A percentile compares a stretch with the other conserved stretches of the same genome.
These are phyloP conservation scores for Anoncus sp. DNA, from an alignment of 2,888 invertebrate species.

Conservation along the genomic window DNA sequence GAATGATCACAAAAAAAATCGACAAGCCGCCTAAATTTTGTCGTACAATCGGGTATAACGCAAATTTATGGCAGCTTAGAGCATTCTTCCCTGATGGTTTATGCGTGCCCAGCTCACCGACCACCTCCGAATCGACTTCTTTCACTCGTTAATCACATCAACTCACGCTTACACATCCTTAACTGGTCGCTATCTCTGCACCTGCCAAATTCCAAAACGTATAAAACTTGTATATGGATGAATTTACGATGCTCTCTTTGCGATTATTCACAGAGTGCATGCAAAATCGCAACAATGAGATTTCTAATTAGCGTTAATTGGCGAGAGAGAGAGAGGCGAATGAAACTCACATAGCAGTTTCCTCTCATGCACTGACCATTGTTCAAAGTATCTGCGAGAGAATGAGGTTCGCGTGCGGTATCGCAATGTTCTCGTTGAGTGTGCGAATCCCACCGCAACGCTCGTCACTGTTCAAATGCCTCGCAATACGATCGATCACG, in stretches of 20 bases:
- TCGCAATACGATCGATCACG: conserved; percentile 53
- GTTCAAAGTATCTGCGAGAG: conserved; percentile 33
- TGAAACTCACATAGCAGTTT: conserved; percentile 56
- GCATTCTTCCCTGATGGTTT: too few relatives aligned
- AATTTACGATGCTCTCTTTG: conserved; percentile 18
- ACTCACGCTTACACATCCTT: neutral
- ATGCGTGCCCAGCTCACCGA: too few relatives aligned
- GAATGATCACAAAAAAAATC: too few relatives aligned
- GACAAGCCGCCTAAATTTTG: too few relatives aligned
- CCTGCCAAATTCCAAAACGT: conserved; percentile 4
- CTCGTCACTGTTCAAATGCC: conserved; percentile 45
- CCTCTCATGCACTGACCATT: conserved; percentile 51
- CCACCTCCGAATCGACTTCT: neutral
- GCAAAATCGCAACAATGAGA: conserved; percentile 50
- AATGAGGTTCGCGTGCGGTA: conserved; percentile 1
- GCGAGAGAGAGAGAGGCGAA: conserved; percentile 44
- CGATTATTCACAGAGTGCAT: conserved; percentile 29
- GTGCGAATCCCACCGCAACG: conserved; percentile 21
- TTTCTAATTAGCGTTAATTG: conserved; percentile 58
- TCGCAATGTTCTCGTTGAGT: neutral
- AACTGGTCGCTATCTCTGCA: conserved; percentile 20
- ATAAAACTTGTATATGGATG: neutral
- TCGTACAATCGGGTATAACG: too few relatives aligned
- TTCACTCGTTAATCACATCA: neutral
- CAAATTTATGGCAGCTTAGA: too few relatives aligned